Base-by-base conservation (phyloP, 2,113 vertebrate genomes). In the Sinocyclocheilus anophthalmus region DNA sequence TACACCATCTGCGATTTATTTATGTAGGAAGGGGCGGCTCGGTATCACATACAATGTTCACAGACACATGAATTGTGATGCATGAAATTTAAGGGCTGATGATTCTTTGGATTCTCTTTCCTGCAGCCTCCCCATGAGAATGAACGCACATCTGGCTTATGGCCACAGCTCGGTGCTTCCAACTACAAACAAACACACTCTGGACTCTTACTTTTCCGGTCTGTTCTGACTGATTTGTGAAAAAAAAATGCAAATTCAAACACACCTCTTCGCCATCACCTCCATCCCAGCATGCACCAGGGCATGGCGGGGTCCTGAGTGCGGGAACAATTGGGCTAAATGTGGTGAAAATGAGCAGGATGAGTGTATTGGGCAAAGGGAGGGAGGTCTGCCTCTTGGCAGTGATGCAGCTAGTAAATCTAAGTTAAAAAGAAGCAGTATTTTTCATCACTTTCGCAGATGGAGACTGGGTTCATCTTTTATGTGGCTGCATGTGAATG, bases 381-480 rank as follows among this genome's bases (percentile, higher is more conserved):
- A 33, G 72, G 80, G 77, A 67, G 81, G 61, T 24, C 24, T 57
- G 86, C 84, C 81, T 85, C 85, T 65, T 88, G 89, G 90, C 89
- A 89, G 88, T 69, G 76, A 88, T 87, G 59, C 81, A 81, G 85
- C 78, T 86, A 84, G 89, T 91, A 90, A 90, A 90, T 91, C 89
- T 89, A 89, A 78, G 63, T 76, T 85, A 88, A 91, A 90, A 91
- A 86, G 77, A 84, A 88, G 78, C 89, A 55, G 86, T 79, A 85
- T 90, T 88, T 88, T 88, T 86, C 87, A 90, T 90, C 86, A 88
- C 81, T 85, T 91, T 90, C 75, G 33, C 90, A 90, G 89, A 89
- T 88, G 87, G 86, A 88, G 82, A 82, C 85, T 63, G 67, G 77
- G 67, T 79, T 86, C 79, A 86, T 88, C 85, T 86, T 90, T 88